Percentiles rank a stretch among this genome's conserved stretches.
These are phyloP conservation scores for Chinchilla lanigera DNA, from an alignment of 2,113 vertebrate species.

Conservation along the genomic window DNA sequence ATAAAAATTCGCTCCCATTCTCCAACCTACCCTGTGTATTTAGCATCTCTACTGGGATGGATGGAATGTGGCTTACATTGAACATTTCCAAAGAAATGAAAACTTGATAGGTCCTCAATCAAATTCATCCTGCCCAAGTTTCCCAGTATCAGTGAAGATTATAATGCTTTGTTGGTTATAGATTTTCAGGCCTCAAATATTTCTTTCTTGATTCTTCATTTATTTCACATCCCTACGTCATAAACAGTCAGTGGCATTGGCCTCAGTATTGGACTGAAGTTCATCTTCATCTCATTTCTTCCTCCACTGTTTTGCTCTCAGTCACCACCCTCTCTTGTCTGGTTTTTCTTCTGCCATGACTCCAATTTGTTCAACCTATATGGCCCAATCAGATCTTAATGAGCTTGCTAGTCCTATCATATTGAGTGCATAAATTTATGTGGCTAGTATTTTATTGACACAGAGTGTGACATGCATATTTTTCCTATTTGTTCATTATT, in stretches of 20 bases:
- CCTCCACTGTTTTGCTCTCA: neutral
- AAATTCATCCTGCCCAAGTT: neutral
- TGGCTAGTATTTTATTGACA: neutral
- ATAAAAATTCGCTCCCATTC: neutral
- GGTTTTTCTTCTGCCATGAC: neutral
- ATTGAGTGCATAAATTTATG: neutral
- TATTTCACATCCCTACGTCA: neutral
- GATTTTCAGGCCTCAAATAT: neutral
- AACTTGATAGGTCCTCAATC: too few relatives aligned
- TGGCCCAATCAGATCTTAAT: neutral
- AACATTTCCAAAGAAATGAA: neutral
- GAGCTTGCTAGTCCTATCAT: too few relatives aligned
- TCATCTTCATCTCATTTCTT: neutral
- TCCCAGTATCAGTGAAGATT: neutral
- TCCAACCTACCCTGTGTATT: neutral
- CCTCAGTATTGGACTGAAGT: neutral
- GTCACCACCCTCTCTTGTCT: neutral
- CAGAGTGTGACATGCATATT: neutral
- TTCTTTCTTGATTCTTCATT: neutral
- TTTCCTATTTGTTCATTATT: neutral
- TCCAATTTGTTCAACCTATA: neutral
- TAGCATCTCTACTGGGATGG: neutral
- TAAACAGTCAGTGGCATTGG: accelerated
- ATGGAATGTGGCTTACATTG: neutral
- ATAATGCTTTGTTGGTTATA: neutral